Evolutionary conservation across 2,888 invertebrate species (phyloP).

Genomic region (Cotesia congregata): DNA sequence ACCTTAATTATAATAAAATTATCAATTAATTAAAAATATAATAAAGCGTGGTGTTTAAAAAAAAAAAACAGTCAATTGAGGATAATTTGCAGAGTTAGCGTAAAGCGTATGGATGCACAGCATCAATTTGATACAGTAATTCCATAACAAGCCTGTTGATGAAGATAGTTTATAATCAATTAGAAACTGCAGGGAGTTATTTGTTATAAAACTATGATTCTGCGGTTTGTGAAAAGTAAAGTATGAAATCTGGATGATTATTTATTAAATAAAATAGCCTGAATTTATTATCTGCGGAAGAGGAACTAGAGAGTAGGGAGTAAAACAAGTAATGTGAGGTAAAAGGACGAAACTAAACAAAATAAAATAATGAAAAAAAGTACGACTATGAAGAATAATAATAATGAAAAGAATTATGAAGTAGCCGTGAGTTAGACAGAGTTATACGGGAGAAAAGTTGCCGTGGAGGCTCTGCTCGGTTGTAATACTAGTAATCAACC

Average conservation of each 20-base stretch:
- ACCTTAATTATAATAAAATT: no score
- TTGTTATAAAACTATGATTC: neutral
- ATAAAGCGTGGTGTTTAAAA: no score
- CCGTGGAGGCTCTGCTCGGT: constrained; percentile 46
- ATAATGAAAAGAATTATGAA: constrained; percentile 1
- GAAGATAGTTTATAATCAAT: neutral
- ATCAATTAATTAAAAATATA: no score
- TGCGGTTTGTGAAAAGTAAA: neutral
- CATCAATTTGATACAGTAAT: neutral
- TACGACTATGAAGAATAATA: neutral
- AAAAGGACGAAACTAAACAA: neutral
- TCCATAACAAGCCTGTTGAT: neutral
- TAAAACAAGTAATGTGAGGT: neutral
- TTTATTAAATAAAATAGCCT: neutral
- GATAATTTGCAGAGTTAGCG: no score
- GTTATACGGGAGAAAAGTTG: constrained; percentile 38
- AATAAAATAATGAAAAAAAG: neutral
- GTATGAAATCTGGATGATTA: neutral
- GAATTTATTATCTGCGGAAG: neutral
- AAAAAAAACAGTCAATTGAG: no score
- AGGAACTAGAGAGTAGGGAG: neutral
- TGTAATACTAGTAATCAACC: constrained; percentile 51
- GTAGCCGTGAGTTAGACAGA: neutral
- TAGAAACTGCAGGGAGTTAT: neutral
- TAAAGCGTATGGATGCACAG: no score